Base-by-base conservation (phyloP, 1,140 invertebrate genomes). In the Saccostrea glomerata region DNA sequence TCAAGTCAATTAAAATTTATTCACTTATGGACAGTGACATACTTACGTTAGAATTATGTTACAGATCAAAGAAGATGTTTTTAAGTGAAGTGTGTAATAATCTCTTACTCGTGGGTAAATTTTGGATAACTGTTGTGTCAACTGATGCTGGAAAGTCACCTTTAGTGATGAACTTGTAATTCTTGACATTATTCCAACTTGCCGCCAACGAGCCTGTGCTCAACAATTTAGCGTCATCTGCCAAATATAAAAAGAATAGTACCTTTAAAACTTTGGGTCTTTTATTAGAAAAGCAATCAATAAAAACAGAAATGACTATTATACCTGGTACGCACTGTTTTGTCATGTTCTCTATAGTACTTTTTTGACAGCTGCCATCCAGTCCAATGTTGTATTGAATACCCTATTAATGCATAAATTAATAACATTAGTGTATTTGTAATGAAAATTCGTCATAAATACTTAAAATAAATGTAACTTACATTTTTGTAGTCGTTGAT, bases 321-420 rank as follows among this genome's bases (percentile, higher is more conserved):
- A 20, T 77, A 77, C 70, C 25, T 77, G 70, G 70, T 77, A 77
- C 25, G 9, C 70, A 77, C 36, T 77, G 70, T 77, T 77, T 77
- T 30, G 70, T 77, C 70, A 77, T 77, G 25, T 77, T 77, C 9
- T 77, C 15, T 15, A 77, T 15, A 30, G 23, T 77, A 13, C 13
- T 15, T 13, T 77, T 77, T 36, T 30, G 23, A 77, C 70, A 77
- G 25, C 70, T 77, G 23, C 70, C 70, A 17, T 77, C 70, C 15
- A 25, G 23, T 15, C 25, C 70, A 17, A 77, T 77, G 70, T 25
- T 36, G 30, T 77, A 77, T 77, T 77, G 70, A 30, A 77, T 77
- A 30, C 70, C 70, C 70, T 77, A 77, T 30, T 30, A 36, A 63
- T 63, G 5, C 15, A 63, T 63, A 20, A 63, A 6, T 15, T 63